Conservation (phyloP, 2,888 invertebrate genomes). For the Pterobdella sp. region DNA sequence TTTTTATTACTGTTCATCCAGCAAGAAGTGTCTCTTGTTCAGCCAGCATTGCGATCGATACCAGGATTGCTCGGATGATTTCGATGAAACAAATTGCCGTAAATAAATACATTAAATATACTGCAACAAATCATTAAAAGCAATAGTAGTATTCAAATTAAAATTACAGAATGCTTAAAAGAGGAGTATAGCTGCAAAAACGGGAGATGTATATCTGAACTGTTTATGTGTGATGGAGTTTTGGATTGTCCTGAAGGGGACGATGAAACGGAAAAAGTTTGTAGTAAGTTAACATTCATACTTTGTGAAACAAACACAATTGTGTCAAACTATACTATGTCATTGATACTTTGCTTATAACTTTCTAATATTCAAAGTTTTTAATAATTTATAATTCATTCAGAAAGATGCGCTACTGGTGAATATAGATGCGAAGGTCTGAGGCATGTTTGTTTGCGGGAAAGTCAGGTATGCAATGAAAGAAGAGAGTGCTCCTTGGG, state of each 20-base stretch:
- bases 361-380: neutral
- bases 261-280: conserved; percentile 18
- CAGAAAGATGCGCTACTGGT: too few relatives aligned
- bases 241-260: conserved; percentile 24
- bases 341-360: neutral
- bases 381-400: neutral
- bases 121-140: neutral
- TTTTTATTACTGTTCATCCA: conserved; percentile 15
- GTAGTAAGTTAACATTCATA: too few relatives aligned
- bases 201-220: conserved; percentile 17
- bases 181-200: conserved; percentile 21
- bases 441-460: too few relatives aligned
- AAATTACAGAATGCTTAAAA: neutral
- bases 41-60: conserved; percentile 21
- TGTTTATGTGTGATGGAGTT: conserved; percentile 24
- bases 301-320: too few relatives aligned
- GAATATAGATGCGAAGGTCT: too few relatives aligned
- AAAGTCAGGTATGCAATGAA: conserved; percentile 7
- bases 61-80: conserved; percentile 28
- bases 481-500: conserved; percentile 2
- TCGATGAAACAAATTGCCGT: conserved; percentile 29
- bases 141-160: neutral
- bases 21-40: conserved; percentile 16
- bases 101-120: neutral
- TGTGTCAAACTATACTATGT: too few relatives aligned